A percentile compares a stretch with the other conserved stretches of the same genome.
Conservation (phyloP, 2,888 invertebrate species). For the Boloria euphrosyne region DNA sequence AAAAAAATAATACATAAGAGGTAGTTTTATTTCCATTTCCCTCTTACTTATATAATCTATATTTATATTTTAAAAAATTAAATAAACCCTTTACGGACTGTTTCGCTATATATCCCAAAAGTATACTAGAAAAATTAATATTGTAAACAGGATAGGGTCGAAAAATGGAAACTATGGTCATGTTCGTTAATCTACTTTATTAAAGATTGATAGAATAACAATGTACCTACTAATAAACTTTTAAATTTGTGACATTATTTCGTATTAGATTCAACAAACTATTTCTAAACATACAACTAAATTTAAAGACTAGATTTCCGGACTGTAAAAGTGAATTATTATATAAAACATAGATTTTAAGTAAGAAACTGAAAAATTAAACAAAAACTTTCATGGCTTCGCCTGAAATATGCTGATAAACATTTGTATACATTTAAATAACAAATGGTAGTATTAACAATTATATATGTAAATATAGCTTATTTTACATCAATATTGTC, state of each 20-base stretch:
- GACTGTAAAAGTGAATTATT: not conserved
- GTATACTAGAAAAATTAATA: not conserved
- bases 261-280: not conserved
- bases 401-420: too few relatives aligned
- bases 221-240: not conserved
- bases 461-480: not conserved
- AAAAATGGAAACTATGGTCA: not conserved
- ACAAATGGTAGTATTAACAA: slow-evolving; percentile 8
- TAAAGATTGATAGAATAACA: slow-evolving; percentile 4
- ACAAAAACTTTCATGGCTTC: too few relatives aligned
- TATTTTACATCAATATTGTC: slow-evolving; percentile 12
- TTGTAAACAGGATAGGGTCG: not conserved
- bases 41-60: too few relatives aligned
- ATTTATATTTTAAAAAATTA: too few relatives aligned
- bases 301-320: slow-evolving; percentile 10
- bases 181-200: slow-evolving; percentile 10
- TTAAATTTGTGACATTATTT: not conserved
- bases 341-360: too few relatives aligned
- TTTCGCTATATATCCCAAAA: not conserved
- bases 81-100: not conserved
- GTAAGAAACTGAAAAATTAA: too few relatives aligned
- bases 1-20: slow-evolving; percentile 80
- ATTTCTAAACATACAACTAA: not conserved
- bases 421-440: not conserved
- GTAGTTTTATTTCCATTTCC: slow-evolving; percentile 49